phyloP scores from a whole-genome alignment of 92 coral and sea anemone species.

The Galaxea fascicularis region DNA sequence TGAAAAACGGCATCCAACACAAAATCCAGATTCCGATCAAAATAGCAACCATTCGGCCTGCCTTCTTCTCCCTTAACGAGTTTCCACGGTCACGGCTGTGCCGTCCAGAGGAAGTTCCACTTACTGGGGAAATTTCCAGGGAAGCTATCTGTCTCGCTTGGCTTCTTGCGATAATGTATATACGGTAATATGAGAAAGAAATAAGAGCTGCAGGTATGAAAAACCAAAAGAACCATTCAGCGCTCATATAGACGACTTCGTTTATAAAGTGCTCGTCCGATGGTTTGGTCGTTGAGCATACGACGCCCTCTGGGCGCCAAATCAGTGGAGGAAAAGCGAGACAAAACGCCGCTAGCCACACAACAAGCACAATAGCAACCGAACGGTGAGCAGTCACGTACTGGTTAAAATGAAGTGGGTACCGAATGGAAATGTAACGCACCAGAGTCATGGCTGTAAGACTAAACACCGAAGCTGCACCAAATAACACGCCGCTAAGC shows the following conservation, averaged over 20 bases:
- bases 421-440: slow-evolving; percentile 72
- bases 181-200: slow-evolving; percentile 60
- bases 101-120: neutral
- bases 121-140: slow-evolving; percentile 27
- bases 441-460: slow-evolving; percentile 80
- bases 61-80: slow-evolving; percentile 67
- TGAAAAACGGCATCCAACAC: slow-evolving; percentile 83
- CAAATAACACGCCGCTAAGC: slow-evolving; percentile 74
- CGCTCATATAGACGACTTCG: slow-evolving; percentile 75
- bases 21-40: slow-evolving; percentile 74
- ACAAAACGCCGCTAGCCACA: slow-evolving; percentile 74
- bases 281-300: slow-evolving; percentile 73
- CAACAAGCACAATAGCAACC: slow-evolving; percentile 38
- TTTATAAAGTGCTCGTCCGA: slow-evolving; percentile 69
- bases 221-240: slow-evolving; percentile 85
- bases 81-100: slow-evolving; percentile 37
- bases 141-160: slow-evolving; percentile 80
- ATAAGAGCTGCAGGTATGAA: slow-evolving; percentile 67
- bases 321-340: slow-evolving; percentile 79
- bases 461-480: slow-evolving; percentile 77
- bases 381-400: slow-evolving; percentile 74
- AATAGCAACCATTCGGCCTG: slow-evolving; percentile 72
- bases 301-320: slow-evolving; percentile 79
- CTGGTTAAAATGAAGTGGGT: slow-evolving; percentile 74
- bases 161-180: slow-evolving; percentile 66